A percentile compares a stretch with the other conserved stretches of the same genome.
Evolutionary conservation across 1,140 invertebrate species (phyloP).

Genomic region (Globodera ellingtonae): DNA sequence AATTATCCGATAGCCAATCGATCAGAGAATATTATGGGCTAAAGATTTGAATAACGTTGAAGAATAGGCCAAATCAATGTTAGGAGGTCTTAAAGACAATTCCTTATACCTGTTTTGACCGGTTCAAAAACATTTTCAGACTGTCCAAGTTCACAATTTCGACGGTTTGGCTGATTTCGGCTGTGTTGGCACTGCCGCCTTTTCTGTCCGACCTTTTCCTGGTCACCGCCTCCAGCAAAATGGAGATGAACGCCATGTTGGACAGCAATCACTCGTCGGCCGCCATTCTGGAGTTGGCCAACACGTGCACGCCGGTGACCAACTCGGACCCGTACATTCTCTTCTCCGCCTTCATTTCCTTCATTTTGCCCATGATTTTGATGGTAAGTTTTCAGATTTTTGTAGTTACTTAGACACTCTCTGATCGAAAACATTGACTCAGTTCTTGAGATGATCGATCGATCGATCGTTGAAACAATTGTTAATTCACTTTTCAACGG

Average conservation of each 20-base stretch:
- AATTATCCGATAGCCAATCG: too few species aligned
- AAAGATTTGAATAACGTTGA: too few species aligned
- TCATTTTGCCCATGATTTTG: slow-evolving; percentile 59
- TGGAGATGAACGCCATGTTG: slow-evolving; percentile 12
- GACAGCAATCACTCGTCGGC: slow-evolving; percentile 29
- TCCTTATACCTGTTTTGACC: too few species aligned
- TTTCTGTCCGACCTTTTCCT: slow-evolving; percentile 55
- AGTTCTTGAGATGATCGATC: too few species aligned
- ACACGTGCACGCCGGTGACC: slow-evolving; percentile 54
- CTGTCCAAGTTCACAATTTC: slow-evolving; percentile 59
- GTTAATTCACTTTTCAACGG: too few species aligned
- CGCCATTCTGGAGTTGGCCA: slow-evolving; percentile 13
- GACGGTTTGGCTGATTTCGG: slow-evolving; percentile 59
- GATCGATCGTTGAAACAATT: neutral
- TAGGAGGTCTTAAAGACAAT: too few species aligned
- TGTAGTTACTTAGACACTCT: too few species aligned
- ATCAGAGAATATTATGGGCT: too few species aligned
- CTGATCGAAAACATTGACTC: too few species aligned
- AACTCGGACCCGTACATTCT: slow-evolving; percentile 56
- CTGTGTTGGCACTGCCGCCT: slow-evolving; percentile 47
- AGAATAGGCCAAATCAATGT: too few species aligned
- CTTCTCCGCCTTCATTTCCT: slow-evolving; percentile 62
- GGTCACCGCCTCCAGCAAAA: slow-evolving; percentile 16
- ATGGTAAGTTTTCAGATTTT: slow-evolving; percentile 40
- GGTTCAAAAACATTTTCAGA: slow-evolving; percentile 26